Conservation (phyloP, 2,888 invertebrate species). For the Mallateleia sp. region DNA sequence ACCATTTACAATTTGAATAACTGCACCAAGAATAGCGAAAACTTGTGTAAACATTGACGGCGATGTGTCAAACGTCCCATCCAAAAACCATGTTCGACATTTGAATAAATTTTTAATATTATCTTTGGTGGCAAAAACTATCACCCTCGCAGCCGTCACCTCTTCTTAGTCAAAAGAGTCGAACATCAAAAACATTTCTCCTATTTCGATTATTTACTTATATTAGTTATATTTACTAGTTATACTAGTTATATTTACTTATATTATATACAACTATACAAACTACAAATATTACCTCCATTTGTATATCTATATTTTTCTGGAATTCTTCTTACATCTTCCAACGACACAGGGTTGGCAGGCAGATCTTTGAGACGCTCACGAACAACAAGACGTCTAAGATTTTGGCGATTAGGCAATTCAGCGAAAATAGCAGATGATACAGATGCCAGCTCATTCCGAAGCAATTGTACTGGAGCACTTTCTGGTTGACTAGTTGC, state of each 20-base stretch:
- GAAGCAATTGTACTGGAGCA: conserved; percentile 9
- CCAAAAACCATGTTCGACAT: no score
- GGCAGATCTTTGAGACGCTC: not conserved
- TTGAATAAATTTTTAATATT: conserved; percentile 28
- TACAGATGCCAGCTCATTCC: conserved; percentile 10
- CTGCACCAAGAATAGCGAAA: no score
- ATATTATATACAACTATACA: no score
- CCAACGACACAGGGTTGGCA: not conserved
- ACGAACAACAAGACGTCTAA: not conserved
- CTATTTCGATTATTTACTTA: no score
- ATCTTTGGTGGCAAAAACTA: conserved; percentile 31
- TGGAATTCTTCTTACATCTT: conserved; percentile 13
- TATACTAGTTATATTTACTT: no score
- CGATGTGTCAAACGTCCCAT: conserved; percentile 32
- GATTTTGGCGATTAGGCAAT: not conserved
- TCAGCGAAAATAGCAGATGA: not conserved
- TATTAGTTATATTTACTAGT: no score
- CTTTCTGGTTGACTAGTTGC: conserved; percentile 7
- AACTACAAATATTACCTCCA: not conserved
- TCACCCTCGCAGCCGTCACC: conserved; percentile 21
- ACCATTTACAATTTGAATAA: no score
- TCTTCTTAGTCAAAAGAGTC: not conserved
- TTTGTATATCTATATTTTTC: conserved; percentile 34
- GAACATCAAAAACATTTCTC: conserved; percentile 8
- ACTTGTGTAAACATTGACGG: conserved; percentile 35